phyloP scores from a whole-genome alignment of 1,140 invertebrate species.

The Hyles vespertilio region DNA sequence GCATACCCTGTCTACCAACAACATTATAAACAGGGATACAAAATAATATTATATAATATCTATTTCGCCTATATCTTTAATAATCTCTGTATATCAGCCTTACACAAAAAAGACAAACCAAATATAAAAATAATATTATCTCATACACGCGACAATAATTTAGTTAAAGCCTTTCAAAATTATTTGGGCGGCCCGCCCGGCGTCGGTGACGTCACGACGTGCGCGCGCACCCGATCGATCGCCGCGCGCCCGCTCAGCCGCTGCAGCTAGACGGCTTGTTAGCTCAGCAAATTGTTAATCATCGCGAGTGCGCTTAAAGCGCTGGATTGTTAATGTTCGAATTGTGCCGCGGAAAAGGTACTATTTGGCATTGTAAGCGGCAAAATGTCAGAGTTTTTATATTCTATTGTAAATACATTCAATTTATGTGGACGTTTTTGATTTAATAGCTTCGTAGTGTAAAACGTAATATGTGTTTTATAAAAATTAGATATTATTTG shows the following conservation, averaged over 20 bases:
- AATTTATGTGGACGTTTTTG: not conserved
- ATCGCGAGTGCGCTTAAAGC: conserved; percentile 39
- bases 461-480: not conserved
- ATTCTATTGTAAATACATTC: not conserved
- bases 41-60: too few relatives aligned
- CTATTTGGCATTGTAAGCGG: not conserved
- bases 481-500: too few relatives aligned
- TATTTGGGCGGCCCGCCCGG: conserved; percentile 40
- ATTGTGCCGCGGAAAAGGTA: conserved; percentile 27
- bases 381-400: too few relatives aligned
- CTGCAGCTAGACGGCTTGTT: conserved; percentile 39
- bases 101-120: too few relatives aligned
- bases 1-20: too few relatives aligned
- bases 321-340: conserved; percentile 29
- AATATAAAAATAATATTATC: too few relatives aligned
- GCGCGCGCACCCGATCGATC: conserved; percentile 49
- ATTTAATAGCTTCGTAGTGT: not conserved
- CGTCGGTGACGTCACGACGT: conserved; percentile 58
- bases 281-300: conserved; percentile 9
- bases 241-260: conserved; percentile 31
- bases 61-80: too few relatives aligned
- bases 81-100: too few relatives aligned
- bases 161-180: conserved; percentile 40
- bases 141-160: conserved; percentile 18
- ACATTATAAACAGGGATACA: too few relatives aligned